These are phyloP conservation scores for Takifugu rubripes DNA, from an alignment of 2,797 vertebrate species.

Conservation along the genomic window DNA sequence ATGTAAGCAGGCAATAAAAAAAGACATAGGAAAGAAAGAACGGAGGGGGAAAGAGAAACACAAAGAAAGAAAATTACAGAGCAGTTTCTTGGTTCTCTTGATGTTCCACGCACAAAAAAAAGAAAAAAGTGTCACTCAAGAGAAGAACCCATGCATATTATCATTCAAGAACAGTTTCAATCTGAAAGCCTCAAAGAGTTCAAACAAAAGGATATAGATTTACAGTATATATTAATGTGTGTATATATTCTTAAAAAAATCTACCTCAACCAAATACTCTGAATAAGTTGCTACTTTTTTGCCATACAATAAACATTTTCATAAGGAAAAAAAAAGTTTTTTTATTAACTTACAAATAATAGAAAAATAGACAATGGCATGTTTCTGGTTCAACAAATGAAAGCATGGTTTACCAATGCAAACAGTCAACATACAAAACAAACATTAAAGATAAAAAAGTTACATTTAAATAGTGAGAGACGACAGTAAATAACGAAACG, in stretches of 20 bases:
- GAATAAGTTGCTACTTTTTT: slow-evolving; percentile 95
- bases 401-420: slow-evolving; percentile 86
- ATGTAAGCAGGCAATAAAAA: slow-evolving; percentile 88
- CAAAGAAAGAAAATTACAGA: slow-evolving; percentile 64
- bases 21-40: slow-evolving; percentile 65
- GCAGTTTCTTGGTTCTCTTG: slow-evolving; percentile 88
- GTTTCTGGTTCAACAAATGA: slow-evolving; percentile 83
- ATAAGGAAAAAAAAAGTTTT: slow-evolving; percentile 64
- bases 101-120: slow-evolving; percentile 78
- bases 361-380: slow-evolving; percentile 98
- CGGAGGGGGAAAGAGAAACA: slow-evolving; percentile 46
- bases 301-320: slow-evolving; percentile 88
- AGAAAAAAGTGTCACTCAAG: slow-evolving; percentile 88
- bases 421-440: slow-evolving; percentile 57
- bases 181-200: slow-evolving; percentile 85
- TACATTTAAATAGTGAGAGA: slow-evolving; percentile 91
- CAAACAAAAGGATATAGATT: slow-evolving; percentile 88
- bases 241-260: slow-evolving; percentile 82
- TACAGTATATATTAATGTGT: slow-evolving; percentile 90
- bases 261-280: slow-evolving; percentile 98
- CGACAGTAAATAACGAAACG: slow-evolving; percentile 83
- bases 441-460: slow-evolving; percentile 78
- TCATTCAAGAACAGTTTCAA: slow-evolving; percentile 92
- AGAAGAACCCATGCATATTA: slow-evolving; percentile 99
- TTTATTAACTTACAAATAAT: slow-evolving; percentile 96